Conservation (phyloP, 2,888 invertebrate species). For the Tyria jacobaeae region DNA sequence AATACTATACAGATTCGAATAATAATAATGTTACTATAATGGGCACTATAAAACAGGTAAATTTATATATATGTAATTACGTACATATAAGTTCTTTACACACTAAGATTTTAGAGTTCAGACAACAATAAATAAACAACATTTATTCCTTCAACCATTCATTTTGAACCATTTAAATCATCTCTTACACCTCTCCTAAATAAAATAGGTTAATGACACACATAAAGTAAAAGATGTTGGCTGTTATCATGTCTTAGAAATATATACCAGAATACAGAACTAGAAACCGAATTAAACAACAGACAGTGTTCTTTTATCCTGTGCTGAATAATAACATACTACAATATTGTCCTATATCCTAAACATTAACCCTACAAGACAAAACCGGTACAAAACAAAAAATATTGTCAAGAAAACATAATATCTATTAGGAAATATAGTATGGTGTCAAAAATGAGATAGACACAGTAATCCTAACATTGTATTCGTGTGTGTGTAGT, state of each 20-base stretch:
- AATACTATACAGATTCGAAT: background rate
- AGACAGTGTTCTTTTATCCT: background rate
- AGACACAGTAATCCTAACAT: slow-evolving; percentile 41
- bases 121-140: no score
- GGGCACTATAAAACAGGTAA: no score
- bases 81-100: no score
- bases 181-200: no score
- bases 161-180: no score
- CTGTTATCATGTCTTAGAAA: no score
- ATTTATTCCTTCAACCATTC: no score
- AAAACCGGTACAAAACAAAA: background rate
- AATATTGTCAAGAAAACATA: slow-evolving; percentile 20
- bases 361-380: slow-evolving; percentile 9
- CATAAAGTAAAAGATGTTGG: no score
- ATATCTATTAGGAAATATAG: slow-evolving; percentile 20
- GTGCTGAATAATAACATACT: background rate
- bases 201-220: no score
- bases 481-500: slow-evolving; percentile 23
- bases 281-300: background rate
- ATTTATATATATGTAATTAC: no score
- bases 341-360: slow-evolving; percentile 13
- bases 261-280: no score
- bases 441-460: slow-evolving; percentile 21
- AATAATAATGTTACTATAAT: background rate
- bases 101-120: no score